Percentiles rank a stretch among this genome's conserved stretches.
Evolutionary conservation across 2,888 invertebrate species (phyloP).

Genomic region (Andrena minutula): DNA sequence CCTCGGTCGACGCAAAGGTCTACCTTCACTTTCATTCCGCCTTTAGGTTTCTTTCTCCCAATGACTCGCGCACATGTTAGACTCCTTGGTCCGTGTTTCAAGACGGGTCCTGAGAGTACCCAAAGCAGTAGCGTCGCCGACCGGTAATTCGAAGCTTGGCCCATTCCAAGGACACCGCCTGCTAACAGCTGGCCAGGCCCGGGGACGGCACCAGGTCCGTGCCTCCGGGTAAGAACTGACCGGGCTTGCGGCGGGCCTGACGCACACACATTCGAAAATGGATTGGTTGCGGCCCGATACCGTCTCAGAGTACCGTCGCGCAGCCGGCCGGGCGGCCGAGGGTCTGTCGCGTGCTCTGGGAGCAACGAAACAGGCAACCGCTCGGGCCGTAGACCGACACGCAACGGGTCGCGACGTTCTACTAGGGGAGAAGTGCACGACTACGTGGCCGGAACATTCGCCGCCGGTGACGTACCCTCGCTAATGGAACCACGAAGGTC

Average conservation of each 20-base stretch:
- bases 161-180: no score
- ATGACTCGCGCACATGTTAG: conserved; percentile 86
- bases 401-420: no score
- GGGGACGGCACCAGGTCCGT: conserved; percentile 69
- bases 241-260: neutral
- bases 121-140: no score
- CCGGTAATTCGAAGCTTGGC: no score
- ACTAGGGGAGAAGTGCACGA: no score
- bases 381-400: neutral
- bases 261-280: neutral
- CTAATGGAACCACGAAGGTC: no score
- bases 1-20: conserved; percentile 83
- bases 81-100: conserved; percentile 92
- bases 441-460: no score
- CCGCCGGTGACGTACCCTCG: no score
- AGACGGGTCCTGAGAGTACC: conserved; percentile 71
- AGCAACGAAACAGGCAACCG: conserved; percentile 2
- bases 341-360: neutral
- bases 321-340: neutral
- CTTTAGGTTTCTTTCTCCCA: conserved; percentile 86
- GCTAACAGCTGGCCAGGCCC: no score
- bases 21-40: conserved; percentile 89
- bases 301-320: neutral
- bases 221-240: conserved; percentile 83
- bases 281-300: conserved; percentile 6